phyloP scores from a whole-genome alignment of 2,113 vertebrate species.

The Gnathonemus echidnorhynchus region DNA sequence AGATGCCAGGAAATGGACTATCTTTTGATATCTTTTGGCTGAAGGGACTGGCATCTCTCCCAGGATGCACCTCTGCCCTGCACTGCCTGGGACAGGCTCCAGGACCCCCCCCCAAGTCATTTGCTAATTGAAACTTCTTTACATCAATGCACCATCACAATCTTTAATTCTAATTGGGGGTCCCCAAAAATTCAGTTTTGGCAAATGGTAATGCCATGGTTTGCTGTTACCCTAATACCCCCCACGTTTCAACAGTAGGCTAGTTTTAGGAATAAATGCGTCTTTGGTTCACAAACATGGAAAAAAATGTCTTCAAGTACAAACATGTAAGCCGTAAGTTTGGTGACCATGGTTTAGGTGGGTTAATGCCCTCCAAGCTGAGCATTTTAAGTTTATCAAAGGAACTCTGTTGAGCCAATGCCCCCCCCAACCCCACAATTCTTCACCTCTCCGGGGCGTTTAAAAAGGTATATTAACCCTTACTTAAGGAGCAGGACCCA shows the following conservation, averaged over 20 bases:
- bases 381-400: no score
- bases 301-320: not conserved
- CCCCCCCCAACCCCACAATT: no score
- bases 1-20: not conserved
- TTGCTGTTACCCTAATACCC: not conserved
- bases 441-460: no score
- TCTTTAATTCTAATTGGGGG: not conserved
- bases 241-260: not conserved
- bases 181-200: not conserved
- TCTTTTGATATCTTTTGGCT: no score
- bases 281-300: not conserved
- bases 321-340: not conserved
- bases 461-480: no score
- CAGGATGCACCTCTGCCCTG: not conserved
- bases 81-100: not conserved
- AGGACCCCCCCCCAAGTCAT: not conserved
- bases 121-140: not conserved
- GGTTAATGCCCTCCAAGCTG: no score
- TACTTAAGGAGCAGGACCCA: no score
- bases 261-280: not conserved
- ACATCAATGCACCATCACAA: not conserved
- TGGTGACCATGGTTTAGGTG: not conserved
- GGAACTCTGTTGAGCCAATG: no score
- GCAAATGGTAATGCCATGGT: not conserved
- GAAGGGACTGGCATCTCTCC: not conserved